Evolutionary conservation across 2,113 vertebrate genomes (phyloP).

Genomic region (Jaculus jaculus): DNA sequence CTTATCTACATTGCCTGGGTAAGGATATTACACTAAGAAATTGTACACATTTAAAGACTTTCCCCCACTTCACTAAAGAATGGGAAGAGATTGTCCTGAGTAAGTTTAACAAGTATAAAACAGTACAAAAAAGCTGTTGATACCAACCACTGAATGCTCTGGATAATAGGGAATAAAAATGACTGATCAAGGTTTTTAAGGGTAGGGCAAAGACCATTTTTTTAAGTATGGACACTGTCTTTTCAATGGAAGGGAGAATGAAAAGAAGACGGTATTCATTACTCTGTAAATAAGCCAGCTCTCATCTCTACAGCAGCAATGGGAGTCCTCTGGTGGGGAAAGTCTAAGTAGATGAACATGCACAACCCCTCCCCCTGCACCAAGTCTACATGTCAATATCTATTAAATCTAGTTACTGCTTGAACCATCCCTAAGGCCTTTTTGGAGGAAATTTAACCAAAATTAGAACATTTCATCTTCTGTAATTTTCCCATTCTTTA

Average conservation of each 20-base stretch:
- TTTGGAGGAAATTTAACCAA: constrained; percentile 27
- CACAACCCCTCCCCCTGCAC: background rate
- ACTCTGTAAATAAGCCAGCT: background rate
- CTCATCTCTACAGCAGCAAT: background rate
- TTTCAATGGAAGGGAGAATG: background rate
- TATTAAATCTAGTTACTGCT: background rate
- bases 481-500: background rate
- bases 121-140: background rate
- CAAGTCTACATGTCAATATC: background rate
- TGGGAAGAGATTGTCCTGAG: background rate
- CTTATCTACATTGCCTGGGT: background rate
- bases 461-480: constrained; percentile 20
- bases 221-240: background rate
- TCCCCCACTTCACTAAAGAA: background rate
- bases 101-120: background rate
- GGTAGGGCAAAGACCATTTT: constrained; percentile 18
- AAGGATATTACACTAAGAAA: background rate
- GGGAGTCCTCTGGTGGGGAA: background rate
- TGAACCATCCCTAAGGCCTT: background rate
- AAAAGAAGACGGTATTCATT: background rate
- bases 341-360: background rate
- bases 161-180: background rate
- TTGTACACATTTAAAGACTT: background rate
- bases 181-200: background rate
- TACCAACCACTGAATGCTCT: background rate